Percentiles rank a stretch among this genome's conserved stretches.
Evolutionary conservation across 2,888 invertebrate genomes (phyloP).

Genomic region (Cephus pygmeus): DNA sequence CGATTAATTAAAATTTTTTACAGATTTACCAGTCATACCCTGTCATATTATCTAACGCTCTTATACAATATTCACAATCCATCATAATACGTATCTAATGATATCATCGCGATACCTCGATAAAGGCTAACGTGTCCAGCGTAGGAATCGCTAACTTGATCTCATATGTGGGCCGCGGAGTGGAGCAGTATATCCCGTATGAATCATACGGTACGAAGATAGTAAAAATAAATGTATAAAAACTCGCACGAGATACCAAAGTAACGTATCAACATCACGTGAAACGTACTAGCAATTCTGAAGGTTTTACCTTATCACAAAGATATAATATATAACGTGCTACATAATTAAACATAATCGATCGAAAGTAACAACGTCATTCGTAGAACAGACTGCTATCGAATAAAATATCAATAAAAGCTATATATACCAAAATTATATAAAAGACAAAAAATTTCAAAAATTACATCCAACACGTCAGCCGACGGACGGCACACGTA

Average conservation of each 20-base stretch:
- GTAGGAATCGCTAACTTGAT: neutral
- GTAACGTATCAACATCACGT: neutral
- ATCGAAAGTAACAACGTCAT: neutral
- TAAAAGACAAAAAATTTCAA: too few relatives aligned
- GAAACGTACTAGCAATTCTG: neutral
- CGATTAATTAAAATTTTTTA: neutral
- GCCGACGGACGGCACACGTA: neutral
- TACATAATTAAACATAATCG: neutral
- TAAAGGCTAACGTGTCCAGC: neutral
- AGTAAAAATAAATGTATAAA: neutral
- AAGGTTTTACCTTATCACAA: neutral
- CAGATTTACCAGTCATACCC: neutral
- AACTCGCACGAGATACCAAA: neutral
- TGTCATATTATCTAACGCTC: neutral
- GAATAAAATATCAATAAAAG: neutral
- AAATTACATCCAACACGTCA: neutral
- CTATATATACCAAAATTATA: too few relatives aligned
- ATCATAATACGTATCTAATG: neutral
- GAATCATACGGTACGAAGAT: neutral
- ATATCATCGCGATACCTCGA: neutral
- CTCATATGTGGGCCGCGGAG: neutral
- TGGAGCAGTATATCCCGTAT: neutral
- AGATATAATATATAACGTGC: neutral
- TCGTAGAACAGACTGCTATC: neutral
- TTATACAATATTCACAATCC: neutral